phyloP scores from a whole-genome alignment of 2,888 invertebrate genomes.

The Tyria jacobaeae region DNA sequence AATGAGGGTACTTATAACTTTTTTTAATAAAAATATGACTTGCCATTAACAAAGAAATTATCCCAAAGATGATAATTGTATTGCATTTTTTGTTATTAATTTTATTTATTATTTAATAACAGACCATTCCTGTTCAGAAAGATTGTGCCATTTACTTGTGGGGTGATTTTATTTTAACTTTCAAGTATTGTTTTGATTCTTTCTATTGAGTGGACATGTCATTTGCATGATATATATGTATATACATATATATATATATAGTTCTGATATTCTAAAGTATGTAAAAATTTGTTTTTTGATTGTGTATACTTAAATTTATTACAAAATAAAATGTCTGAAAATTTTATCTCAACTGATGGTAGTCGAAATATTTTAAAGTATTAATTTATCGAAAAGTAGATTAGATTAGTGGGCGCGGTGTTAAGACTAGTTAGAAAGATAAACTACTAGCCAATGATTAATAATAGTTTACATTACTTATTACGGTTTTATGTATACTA shows the following conservation, averaged over 20 bases:
- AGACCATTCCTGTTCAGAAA: conserved; percentile 52
- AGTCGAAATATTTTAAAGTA: not conserved
- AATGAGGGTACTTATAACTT: conserved; percentile 30
- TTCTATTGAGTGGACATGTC: not conserved
- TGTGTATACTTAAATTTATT: not conserved
- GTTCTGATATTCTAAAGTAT: not conserved
- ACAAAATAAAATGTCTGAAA: not conserved
- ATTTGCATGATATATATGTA: not conserved
- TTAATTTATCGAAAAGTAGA: not conserved
- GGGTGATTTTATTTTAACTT: conserved; percentile 21
- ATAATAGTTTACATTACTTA: not conserved
- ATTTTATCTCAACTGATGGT: not conserved
- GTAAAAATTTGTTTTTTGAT: not conserved
- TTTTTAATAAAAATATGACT: conserved; percentile 47
- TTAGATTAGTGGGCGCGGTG: not conserved
- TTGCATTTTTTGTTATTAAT: conserved; percentile 64
- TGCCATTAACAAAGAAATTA: conserved; percentile 77
- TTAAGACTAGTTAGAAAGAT: not conserved
- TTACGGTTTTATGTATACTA: not conserved
- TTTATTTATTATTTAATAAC: conserved; percentile 35
- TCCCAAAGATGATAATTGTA: conserved; percentile 71
- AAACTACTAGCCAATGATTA: not conserved
- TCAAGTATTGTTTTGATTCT: conserved; percentile 3
- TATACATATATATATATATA: not conserved
- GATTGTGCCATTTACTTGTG: conserved; percentile 57